phyloP scores from a whole-genome alignment of 37 sponge, comb jelly and placozoan species.

The Ianthella basta region DNA sequence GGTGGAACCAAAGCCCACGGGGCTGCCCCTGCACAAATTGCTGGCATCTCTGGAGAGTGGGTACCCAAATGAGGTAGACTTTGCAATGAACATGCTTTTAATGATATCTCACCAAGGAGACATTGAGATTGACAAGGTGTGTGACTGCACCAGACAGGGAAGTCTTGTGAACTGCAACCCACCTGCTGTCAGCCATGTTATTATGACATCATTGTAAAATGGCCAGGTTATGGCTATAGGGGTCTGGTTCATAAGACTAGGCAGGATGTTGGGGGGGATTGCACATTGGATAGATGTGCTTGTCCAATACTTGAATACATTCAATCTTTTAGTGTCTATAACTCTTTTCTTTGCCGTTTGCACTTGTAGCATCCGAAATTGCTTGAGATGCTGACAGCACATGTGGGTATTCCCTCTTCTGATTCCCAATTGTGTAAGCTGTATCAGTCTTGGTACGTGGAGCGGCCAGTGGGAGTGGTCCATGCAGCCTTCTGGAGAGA shows the following conservation, averaged over 20 bases:
- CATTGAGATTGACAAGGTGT: slow-evolving; percentile 35
- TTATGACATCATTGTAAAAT: too few species aligned
- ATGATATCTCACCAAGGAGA: slow-evolving; percentile 57
- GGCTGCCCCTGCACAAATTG: slow-evolving; percentile 34
- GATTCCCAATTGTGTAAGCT: not conserved
- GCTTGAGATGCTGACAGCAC: slow-evolving; percentile 14
- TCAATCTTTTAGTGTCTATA: too few species aligned
- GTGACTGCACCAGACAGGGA: not conserved
- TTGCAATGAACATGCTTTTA: slow-evolving; percentile 68
- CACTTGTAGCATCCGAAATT: slow-evolving; percentile 9
- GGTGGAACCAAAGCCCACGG: not conserved
- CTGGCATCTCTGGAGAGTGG: slow-evolving; percentile 67
- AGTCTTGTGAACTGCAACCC: not conserved
- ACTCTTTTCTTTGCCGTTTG: too few species aligned
- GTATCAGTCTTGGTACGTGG: not conserved
- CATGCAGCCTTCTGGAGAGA: not conserved
- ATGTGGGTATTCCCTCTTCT: not conserved
- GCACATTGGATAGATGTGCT: too few species aligned
- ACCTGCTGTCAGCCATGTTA: too few species aligned
- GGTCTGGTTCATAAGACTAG: too few species aligned
- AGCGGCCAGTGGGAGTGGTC: not conserved
- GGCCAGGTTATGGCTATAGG: too few species aligned
- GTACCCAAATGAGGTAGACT: slow-evolving; percentile 86
- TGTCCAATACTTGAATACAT: too few species aligned
- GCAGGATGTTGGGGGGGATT: too few species aligned